phyloP scores from a whole-genome alignment of 2,888 invertebrate species.

The Agrilus biguttatus region DNA sequence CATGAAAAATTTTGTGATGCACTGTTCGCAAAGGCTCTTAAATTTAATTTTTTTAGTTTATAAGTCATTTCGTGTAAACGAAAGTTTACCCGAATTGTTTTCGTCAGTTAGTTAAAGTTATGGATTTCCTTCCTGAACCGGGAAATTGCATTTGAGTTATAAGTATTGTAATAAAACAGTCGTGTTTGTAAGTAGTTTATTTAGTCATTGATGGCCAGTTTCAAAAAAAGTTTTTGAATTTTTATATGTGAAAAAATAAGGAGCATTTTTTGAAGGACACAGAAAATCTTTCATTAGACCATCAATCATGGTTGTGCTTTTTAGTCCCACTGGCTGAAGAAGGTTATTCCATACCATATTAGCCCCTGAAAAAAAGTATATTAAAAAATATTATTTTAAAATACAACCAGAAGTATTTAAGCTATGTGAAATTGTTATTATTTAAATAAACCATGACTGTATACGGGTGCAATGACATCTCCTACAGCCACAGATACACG shows the following conservation, averaged over 20 bases:
- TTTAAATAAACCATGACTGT: too few species aligned
- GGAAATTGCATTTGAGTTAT: background rate
- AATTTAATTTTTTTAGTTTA: too few species aligned
- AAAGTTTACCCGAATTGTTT: too few species aligned
- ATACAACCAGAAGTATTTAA: background rate
- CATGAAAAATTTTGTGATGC: too few species aligned
- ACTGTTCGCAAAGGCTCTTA: too few species aligned
- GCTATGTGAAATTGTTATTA: too few species aligned
- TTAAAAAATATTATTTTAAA: background rate
- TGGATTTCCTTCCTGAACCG: background rate
- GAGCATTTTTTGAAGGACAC: constrained; percentile 42
- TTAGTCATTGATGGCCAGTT: constrained; percentile 30
- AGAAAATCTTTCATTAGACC: constrained; percentile 43
- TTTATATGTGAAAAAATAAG: constrained; percentile 50
- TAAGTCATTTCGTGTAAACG: too few species aligned
- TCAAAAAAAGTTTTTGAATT: constrained; percentile 35
- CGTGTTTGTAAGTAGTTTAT: background rate
- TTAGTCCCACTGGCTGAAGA: constrained; percentile 52
- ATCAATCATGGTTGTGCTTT: constrained; percentile 40
- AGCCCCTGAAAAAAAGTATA: constrained; percentile 36
- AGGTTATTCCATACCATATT: constrained; percentile 62
- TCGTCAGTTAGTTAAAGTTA: background rate
- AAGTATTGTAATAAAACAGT: background rate
- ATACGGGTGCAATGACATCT: too few species aligned
- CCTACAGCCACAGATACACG: too few species aligned